A percentile compares a stretch with the other conserved stretches of the same genome.
Conservation (phyloP, 2,888 invertebrate genomes). For the Raillietiella orientalis region DNA sequence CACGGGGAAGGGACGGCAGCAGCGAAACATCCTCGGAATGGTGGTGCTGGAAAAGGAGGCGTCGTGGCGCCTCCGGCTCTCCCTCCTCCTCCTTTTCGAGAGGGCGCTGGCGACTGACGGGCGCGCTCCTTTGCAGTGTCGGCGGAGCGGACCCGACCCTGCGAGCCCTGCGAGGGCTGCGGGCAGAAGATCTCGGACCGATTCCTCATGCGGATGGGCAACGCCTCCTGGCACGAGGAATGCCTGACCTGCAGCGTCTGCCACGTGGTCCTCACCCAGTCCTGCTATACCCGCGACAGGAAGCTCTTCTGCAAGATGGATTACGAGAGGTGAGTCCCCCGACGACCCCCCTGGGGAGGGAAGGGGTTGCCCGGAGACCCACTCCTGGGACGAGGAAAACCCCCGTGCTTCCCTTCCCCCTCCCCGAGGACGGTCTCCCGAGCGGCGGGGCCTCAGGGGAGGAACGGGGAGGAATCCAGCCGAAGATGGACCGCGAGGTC, state of each 20-base stretch:
- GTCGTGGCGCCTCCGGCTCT: no score
- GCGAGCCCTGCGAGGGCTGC: slow-evolving; percentile 70
- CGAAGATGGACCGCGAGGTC: slow-evolving; percentile 11
- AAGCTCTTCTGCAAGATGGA: slow-evolving; percentile 89
- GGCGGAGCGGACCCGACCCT: slow-evolving; percentile 5
- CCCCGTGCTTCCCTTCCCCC: no score
- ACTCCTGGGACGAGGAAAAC: no score
- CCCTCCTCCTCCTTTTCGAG: no score
- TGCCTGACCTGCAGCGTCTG: slow-evolving; percentile 88
- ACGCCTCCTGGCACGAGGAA: slow-evolving; percentile 81
- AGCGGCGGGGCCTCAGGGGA: slow-evolving; percentile 5
- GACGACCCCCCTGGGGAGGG: no score
- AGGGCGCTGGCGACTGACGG: no score
- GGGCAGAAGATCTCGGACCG: slow-evolving; percentile 78
- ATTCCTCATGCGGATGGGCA: slow-evolving; percentile 74
- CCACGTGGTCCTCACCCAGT: slow-evolving; percentile 53
- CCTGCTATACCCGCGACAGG: slow-evolving; percentile 75
- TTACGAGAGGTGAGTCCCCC: slow-evolving; percentile 48
- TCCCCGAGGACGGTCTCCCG: no score
- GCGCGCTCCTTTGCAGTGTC: no score
- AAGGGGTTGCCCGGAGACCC: no score
- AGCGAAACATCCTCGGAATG: no score
- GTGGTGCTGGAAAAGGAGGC: no score
- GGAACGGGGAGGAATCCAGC: slow-evolving; percentile 11
- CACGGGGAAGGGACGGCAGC: no score